These are phyloP conservation scores for Orchestia grillus DNA, from an alignment of 1,140 invertebrate species.

Conservation along the genomic window DNA sequence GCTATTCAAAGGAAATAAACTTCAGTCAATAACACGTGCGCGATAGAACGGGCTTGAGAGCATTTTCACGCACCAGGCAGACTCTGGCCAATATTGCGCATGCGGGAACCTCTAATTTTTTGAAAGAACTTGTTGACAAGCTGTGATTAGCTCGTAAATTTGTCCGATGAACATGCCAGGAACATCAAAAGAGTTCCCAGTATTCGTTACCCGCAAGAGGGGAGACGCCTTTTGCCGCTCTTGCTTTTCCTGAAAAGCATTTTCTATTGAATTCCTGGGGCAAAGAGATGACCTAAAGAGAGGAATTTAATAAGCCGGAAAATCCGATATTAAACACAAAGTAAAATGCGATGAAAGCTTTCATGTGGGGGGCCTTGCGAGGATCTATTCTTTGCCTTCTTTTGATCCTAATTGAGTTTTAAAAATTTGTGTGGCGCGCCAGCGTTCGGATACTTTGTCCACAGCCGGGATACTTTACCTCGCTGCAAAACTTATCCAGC, in stretches of 20 bases:
- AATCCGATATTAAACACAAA: conserved; percentile 40
- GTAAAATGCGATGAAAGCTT: conserved; percentile 29
- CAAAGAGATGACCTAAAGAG: conserved; percentile 30
- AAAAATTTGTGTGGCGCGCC: conserved; percentile 1
- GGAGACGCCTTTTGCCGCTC: not conserved
- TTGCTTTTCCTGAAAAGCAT: not conserved
- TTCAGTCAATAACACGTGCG: not conserved
- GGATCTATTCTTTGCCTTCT: conserved; percentile 7
- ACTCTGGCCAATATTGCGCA: not conserved
- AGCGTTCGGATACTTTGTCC: not conserved
- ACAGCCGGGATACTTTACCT: not conserved
- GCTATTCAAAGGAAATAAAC: not conserved
- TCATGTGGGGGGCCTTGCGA: not conserved
- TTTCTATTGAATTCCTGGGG: conserved; percentile 27
- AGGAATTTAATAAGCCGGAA: conserved; percentile 38
- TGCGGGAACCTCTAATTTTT: not conserved
- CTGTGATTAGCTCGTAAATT: conserved; percentile 11
- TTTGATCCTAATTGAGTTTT: conserved; percentile 47
- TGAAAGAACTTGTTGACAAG: not conserved
- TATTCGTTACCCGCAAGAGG: conserved; percentile 7
- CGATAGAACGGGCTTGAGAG: not conserved
- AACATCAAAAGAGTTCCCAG: conserved; percentile 13
- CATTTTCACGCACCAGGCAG: not conserved
- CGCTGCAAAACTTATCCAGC: not conserved
- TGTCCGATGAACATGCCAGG: not conserved